These are phyloP conservation scores for Prolemur simus DNA, from an alignment of 2,113 vertebrate species.

Conservation along the genomic window DNA sequence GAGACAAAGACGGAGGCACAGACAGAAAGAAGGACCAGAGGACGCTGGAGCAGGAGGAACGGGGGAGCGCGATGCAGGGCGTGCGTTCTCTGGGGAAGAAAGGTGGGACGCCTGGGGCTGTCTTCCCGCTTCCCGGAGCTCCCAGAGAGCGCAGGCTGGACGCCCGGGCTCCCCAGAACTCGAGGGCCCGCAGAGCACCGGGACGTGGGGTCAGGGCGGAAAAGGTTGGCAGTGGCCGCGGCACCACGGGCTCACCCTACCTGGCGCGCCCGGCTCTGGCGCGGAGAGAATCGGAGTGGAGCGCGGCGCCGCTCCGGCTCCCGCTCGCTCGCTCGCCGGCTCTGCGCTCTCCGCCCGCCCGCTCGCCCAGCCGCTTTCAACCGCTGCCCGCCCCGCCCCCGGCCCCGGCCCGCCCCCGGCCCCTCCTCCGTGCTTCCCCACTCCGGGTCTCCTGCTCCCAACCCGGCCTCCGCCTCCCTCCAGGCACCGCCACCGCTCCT, in stretches of 20 bases:
- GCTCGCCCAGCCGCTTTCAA: constrained; percentile 58
- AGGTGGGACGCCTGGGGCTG: constrained; percentile 36
- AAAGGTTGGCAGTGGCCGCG: not conserved
- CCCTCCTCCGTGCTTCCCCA: constrained; percentile 48
- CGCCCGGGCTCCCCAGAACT: not conserved
- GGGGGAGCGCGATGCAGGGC: not conserved
- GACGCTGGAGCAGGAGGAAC: constrained; percentile 5
- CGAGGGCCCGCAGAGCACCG: not conserved
- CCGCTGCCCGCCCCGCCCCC: constrained; percentile 65
- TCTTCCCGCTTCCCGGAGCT: constrained; percentile 55
- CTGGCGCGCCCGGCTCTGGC: constrained; percentile 67
- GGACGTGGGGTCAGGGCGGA: constrained; percentile 13
- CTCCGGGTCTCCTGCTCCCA: not conserved
- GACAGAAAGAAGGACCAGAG: constrained; percentile 63
- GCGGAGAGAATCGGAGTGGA: constrained; percentile 39
- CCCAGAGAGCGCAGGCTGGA: not conserved
- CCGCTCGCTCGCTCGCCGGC: constrained; percentile 4
- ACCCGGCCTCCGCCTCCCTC: not conserved
- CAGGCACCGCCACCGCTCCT: not conserved
- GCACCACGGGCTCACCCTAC: constrained; percentile 69
- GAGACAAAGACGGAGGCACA: constrained; percentile 71
- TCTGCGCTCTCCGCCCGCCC: constrained; percentile 55
- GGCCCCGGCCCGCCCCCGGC: constrained; percentile 41
- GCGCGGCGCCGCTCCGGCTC: constrained; percentile 25
- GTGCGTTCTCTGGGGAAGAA: constrained; percentile 20